Percentiles rank a stretch among this genome's conserved stretches.
These are phyloP conservation scores for Pseudomugil tenellus DNA, from an alignment of 2,797 vertebrate genomes.

Conservation along the genomic window DNA sequence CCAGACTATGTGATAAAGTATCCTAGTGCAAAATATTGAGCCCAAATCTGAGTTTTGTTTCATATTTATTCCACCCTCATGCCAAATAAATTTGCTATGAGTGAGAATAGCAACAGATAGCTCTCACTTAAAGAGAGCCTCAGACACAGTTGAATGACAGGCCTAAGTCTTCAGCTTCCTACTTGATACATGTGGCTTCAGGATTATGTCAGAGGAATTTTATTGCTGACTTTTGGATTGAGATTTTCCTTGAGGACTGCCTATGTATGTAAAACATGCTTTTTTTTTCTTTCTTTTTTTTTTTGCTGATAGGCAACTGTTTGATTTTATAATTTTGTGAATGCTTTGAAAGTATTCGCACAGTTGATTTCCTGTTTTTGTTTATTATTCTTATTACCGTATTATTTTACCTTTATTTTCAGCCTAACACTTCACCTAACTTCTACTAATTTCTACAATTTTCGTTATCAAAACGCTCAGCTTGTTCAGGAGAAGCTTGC, in stretches of 20 bases:
- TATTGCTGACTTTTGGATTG: conserved; percentile 17
- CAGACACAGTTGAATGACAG: conserved; percentile 29
- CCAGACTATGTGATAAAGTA: neutral
- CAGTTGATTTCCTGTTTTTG: no score
- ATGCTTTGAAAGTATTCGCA: no score
- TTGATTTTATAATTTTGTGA: conserved; percentile 24
- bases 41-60: neutral
- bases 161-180: conserved; percentile 25
- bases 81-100: conserved; percentile 16
- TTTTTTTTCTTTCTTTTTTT: no score
- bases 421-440: no score
- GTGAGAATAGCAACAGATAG: conserved; percentile 54
- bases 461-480: no score
- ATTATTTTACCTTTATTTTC: no score
- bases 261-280: conserved; percentile 23
- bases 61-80: neutral
- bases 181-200: conserved; percentile 24
- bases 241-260: neutral
- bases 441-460: no score
- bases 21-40: no score
- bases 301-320: conserved; percentile 36
- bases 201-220: conserved; percentile 35
- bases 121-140: conserved; percentile 33
- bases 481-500: no score
- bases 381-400: no score